phyloP scores from a whole-genome alignment of 2,113 vertebrate species.

The Burhinus bistriatus region DNA sequence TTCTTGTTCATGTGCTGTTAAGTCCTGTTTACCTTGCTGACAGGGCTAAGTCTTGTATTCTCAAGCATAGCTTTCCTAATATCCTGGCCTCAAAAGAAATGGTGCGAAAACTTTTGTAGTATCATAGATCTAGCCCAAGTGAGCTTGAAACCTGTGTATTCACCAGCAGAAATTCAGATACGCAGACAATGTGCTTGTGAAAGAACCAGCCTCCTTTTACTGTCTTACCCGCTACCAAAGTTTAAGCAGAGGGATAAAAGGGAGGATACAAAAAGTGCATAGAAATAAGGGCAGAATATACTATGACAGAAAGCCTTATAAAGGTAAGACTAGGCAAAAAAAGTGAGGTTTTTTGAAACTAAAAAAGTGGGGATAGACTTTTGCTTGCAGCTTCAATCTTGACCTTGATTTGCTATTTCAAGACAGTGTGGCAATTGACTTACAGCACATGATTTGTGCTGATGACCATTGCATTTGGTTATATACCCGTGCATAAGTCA shows the following conservation, averaged over 20 bases:
- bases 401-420: neutral
- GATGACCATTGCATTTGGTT: neutral
- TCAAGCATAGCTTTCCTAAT: neutral
- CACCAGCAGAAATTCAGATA: neutral
- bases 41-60: neutral
- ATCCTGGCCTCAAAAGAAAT: neutral
- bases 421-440: neutral
- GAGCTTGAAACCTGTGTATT: neutral
- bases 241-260: neutral
- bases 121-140: neutral
- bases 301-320: neutral
- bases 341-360: neutral
- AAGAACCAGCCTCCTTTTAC: neutral
- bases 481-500: rapidly evolving
- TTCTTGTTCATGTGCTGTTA: neutral
- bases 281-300: neutral
- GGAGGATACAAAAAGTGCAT: neutral
- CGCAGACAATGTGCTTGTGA: neutral
- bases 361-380: neutral
- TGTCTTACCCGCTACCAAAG: neutral
- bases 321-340: neutral
- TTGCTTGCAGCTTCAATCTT: neutral
- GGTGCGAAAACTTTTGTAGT: neutral
- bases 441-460: neutral
- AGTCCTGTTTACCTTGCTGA: neutral